Percentiles rank a stretch among this genome's conserved stretches.
phyloP scores from a whole-genome alignment of 2,113 vertebrate species.

The Plecturocebus donacophilus region DNA sequence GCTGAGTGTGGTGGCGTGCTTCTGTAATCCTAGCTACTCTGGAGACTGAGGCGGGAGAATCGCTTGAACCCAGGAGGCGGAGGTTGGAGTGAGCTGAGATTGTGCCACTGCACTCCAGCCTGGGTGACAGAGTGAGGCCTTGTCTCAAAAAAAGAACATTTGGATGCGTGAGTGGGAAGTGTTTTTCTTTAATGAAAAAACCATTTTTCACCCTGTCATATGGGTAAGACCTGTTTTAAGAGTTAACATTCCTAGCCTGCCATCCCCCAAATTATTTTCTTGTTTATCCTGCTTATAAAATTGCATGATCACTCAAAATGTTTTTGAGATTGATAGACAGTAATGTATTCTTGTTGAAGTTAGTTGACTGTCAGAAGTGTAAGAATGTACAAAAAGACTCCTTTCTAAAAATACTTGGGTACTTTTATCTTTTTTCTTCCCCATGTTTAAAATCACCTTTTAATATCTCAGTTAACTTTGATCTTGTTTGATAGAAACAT shows the following conservation, averaged over 20 bases:
- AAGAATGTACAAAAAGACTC: background rate
- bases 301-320: background rate
- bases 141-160: background rate
- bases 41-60: too few species aligned
- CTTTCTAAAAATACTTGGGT: slow-evolving; percentile 11
- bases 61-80: too few species aligned
- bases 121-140: too few species aligned
- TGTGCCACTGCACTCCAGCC: too few species aligned
- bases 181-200: slow-evolving; percentile 22
- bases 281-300: slow-evolving; percentile 23
- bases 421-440: background rate
- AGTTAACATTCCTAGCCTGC: background rate
- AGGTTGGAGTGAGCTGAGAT: too few species aligned
- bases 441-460: slow-evolving; percentile 29
- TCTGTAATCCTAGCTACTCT: too few species aligned
- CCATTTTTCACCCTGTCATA: background rate
- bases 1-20: too few species aligned
- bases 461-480: slow-evolving; percentile 32
- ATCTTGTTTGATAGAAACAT: slow-evolving; percentile 24
- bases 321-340: slow-evolving; percentile 20
- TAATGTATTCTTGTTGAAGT: slow-evolving; percentile 37
- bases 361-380: slow-evolving; percentile 5
- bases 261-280: background rate
- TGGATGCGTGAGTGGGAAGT: slow-evolving; percentile 23
- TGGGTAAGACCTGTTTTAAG: slow-evolving; percentile 25